Base-by-base conservation (phyloP, 2,113 vertebrate genomes). In the Corythornis vintsioides region DNA sequence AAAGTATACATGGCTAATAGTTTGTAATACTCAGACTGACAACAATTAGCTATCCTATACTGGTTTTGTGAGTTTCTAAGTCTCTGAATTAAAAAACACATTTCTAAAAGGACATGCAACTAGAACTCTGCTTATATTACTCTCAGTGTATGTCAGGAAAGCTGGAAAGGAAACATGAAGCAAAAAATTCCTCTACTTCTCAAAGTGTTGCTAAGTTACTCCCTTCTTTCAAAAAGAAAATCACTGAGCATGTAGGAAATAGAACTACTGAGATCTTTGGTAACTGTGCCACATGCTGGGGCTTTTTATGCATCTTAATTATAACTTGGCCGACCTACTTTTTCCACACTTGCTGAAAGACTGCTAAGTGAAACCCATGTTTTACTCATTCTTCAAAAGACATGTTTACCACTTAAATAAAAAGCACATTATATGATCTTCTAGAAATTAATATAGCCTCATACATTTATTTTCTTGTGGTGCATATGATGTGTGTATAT, bases 191-290 rank as follows among this genome's bases (percentile, higher is more conserved):
- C 71, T 91, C 43, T 16, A 70, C 75, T 94, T 93, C 75, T 83
- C 76, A 35, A 90, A 93, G 52, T 24, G 95, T 96, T 97, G 96
- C 96, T 96, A 95, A 89, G 94, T 89, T 87, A 96, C 94, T 1
- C 18, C 4, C 61, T 86, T 88, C 84, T 93, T 95, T 93, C 92
- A 89, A 72, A 93, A 88, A 88, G 69, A 83, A 87, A 83, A 91
- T 70, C 78, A 94, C 71, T 28, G 52, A 95, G 79, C 61, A 82
- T 90, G 91, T 94, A 95, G 53, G 86, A 91, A 83, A 76, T 14
- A 91, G 90, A 94, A 91, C 63, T 55, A 88, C 60, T 64, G 71
- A 80, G 83, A 77, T 88, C 83, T 93, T 28, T 71, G 56, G 67
- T 91, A 93, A 69, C 78, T 80, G 60, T 65, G 82, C 45, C 75